A percentile compares a stretch with the other conserved stretches of the same genome.
Evolutionary conservation across 2,113 vertebrate genomes (phyloP).

Genomic region (Sterrhoptilus dennistouni): DNA sequence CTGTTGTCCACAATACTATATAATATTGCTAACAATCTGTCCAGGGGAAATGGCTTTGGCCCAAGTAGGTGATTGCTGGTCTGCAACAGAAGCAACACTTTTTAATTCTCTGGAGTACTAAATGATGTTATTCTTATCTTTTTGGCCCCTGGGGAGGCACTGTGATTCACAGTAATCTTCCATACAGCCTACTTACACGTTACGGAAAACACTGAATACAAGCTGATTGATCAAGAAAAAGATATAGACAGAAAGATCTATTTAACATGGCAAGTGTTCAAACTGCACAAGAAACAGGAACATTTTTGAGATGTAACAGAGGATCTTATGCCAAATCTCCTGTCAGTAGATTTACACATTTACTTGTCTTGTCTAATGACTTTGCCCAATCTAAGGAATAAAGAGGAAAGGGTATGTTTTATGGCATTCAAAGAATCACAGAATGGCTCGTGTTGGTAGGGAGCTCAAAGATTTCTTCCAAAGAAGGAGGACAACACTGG

Average conservation of each 20-base stretch:
- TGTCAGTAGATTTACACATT: background rate
- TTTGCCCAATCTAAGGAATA: background rate
- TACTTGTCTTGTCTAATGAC: background rate
- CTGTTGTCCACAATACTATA: conserved; percentile 95
- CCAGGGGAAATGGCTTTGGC: conserved; percentile 94
- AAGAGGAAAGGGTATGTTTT: background rate
- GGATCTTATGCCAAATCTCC: background rate
- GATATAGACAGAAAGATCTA: background rate
- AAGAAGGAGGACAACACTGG: background rate
- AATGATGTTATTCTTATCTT: background rate
- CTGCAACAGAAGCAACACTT: conserved; percentile 69
- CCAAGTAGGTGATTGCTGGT: conserved; percentile 96
- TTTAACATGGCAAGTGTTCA: background rate
- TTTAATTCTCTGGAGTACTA: background rate
- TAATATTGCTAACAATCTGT: conserved; percentile 92
- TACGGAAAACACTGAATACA: background rate
- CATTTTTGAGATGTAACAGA: background rate
- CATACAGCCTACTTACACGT: background rate
- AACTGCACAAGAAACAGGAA: background rate
- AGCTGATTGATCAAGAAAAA: background rate
- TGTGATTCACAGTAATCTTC: background rate
- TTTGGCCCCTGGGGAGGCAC: background rate
- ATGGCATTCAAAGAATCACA: background rate
- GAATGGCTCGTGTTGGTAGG: background rate
- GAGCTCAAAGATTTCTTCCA: background rate